A percentile compares a stretch with the other conserved stretches of the same genome.
These are phyloP conservation scores for Squalus acanthias DNA, from an alignment of 2,797 vertebrate genomes.

Conservation along the genomic window DNA sequence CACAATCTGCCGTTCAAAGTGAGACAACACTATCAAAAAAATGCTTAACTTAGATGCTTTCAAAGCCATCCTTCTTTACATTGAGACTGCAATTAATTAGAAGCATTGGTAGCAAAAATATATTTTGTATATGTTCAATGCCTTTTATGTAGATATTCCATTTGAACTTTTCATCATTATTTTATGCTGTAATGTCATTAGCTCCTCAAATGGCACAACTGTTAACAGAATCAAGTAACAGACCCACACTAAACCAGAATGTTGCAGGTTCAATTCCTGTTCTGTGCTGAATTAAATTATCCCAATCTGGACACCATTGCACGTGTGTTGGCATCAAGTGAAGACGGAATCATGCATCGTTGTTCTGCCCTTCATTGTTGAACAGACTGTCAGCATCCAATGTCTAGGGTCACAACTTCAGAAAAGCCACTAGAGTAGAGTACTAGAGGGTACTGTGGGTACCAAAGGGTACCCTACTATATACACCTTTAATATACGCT, in stretches of 20 bases:
- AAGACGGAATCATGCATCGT: neutral
- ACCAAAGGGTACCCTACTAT: no score
- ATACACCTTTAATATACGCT: neutral
- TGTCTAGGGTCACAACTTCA: neutral
- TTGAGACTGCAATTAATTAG: neutral
- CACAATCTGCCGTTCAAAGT: neutral
- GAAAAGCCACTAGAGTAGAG: neutral
- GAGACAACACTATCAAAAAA: neutral
- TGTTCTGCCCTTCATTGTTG: neutral
- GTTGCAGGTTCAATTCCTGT: neutral
- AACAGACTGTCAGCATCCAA: neutral
- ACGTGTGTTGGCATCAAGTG: neutral
- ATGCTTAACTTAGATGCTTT: neutral
- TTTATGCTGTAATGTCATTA: neutral
- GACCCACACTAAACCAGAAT: neutral
- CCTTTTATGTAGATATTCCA: neutral
- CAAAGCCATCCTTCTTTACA: neutral
- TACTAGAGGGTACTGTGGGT: neutral
- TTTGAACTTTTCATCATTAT: neutral
- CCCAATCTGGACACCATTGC: neutral
- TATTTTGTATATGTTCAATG: neutral
- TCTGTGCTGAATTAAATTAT: neutral
- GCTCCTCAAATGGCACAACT: neutral
- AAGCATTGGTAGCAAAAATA: neutral
- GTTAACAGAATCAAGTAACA: neutral